Percentiles rank a stretch among this genome's conserved stretches.
These are phyloP conservation scores for Poeciliopsis presidionis DNA, from an alignment of 2,797 vertebrate species.

Conservation along the genomic window DNA sequence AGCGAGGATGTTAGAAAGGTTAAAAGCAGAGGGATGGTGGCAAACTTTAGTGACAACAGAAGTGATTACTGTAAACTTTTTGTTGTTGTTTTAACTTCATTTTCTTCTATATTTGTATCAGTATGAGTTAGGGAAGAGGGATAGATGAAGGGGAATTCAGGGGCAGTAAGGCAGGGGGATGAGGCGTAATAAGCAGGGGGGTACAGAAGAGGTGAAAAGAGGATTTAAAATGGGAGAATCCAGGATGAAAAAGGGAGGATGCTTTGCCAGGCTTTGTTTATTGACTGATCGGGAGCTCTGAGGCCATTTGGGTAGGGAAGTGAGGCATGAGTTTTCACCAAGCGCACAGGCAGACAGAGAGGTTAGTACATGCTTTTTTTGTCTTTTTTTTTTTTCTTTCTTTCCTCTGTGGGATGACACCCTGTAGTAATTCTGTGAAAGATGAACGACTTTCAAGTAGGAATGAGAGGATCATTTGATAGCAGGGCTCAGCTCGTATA, in stretches of 20 bases:
- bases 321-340: conserved; percentile 72
- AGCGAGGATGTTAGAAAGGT: conserved; percentile 64
- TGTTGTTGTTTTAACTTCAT: conserved; percentile 29
- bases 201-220: conserved; percentile 33
- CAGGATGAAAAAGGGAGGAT: conserved; percentile 34
- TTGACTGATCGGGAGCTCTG: conserved; percentile 58
- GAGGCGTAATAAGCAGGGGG: conserved; percentile 47
- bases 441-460: conserved; percentile 69
- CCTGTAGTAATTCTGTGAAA: conserved; percentile 61
- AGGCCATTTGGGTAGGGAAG: conserved; percentile 67
- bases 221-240: conserved; percentile 41
- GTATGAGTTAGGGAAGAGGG: not conserved
- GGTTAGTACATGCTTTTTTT: conserved; percentile 17
- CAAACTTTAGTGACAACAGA: conserved; percentile 52
- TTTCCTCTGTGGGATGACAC: conserved; percentile 41
- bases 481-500: conserved; percentile 56
- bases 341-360: conserved; percentile 32
- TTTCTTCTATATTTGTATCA: not conserved
- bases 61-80: conserved; percentile 49
- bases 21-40: conserved; percentile 66
- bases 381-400: not conserved
- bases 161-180: conserved; percentile 10
- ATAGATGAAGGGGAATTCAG: not conserved
- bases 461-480: conserved; percentile 70
- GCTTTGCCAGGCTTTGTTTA: conserved; percentile 67